Conservation (phyloP, 2,888 invertebrate species). For the Tryphoninae sp. region DNA sequence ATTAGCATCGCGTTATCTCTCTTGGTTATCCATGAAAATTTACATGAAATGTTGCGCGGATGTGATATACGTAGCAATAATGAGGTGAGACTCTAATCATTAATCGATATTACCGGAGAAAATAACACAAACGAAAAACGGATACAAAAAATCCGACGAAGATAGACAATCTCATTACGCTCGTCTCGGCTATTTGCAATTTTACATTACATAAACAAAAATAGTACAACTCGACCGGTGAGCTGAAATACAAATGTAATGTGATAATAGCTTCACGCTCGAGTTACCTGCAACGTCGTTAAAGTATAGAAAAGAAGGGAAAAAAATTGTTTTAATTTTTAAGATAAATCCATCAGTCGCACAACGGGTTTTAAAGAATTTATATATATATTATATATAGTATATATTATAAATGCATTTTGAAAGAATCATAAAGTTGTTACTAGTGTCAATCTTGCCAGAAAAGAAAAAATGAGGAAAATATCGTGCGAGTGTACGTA, state of each 20-base stretch:
- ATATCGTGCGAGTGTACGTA: slow-evolving; percentile 10
- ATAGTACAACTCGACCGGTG: slow-evolving; percentile 16
- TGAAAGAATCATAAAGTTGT: background rate
- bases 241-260: slow-evolving; percentile 20
- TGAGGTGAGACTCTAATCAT: slow-evolving; percentile 71
- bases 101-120: slow-evolving; percentile 54
- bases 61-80: slow-evolving; percentile 67
- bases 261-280: slow-evolving; percentile 39
- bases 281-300: slow-evolving; percentile 36
- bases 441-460: slow-evolving; percentile 50
- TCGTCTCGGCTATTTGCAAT: slow-evolving; percentile 40
- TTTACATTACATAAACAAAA: slow-evolving; percentile 31
- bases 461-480: slow-evolving; percentile 16
- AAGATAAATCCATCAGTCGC: slow-evolving; percentile 71
- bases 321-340: slow-evolving; percentile 67
- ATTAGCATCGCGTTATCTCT: slow-evolving; percentile 77
- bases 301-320: background rate
- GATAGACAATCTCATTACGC: slow-evolving; percentile 43
- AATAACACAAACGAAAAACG: slow-evolving; percentile 12
- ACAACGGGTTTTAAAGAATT: slow-evolving; percentile 64
- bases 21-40: slow-evolving; percentile 73
- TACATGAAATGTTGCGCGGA: slow-evolving; percentile 66
- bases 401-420: slow-evolving; percentile 24
- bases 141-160: slow-evolving; percentile 27
- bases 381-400: slow-evolving; percentile 60